A percentile compares a stretch with the other conserved stretches of the same genome.
These are phyloP conservation scores for Caenorhabditis tropicalis DNA, from an alignment of 1,140 invertebrate species.

Conservation along the genomic window DNA sequence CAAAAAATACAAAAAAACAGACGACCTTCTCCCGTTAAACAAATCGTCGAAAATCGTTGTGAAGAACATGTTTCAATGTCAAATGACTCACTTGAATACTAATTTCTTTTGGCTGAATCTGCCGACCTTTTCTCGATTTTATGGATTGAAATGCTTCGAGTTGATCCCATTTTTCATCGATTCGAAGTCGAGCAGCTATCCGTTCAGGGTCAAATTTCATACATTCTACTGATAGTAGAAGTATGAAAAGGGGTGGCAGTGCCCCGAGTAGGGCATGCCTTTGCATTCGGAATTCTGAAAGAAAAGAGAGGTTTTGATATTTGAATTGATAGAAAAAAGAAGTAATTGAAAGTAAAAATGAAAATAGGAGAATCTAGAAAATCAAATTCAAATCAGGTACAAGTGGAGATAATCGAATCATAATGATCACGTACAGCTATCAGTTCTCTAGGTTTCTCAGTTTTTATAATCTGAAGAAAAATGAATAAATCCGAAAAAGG, in stretches of 20 bases:
- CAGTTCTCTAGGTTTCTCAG: too few relatives aligned
- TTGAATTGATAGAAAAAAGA: background rate
- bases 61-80: background rate
- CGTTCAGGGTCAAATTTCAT: conserved; percentile 68
- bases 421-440: too few relatives aligned
- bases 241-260: conserved; percentile 76
- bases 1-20: background rate
- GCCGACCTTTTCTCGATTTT: conserved; percentile 44
- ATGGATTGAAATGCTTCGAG: conserved; percentile 30
- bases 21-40: conserved; percentile 1
- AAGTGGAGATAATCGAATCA: too few relatives aligned
- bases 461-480: too few relatives aligned
- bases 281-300: background rate
- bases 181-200: conserved; percentile 66
- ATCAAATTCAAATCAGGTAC: too few relatives aligned
- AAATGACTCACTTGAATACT: conserved; percentile 65
- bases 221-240: background rate
- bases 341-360: background rate
- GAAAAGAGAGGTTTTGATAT: background rate
- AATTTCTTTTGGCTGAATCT: conserved; percentile 66
- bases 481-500: too few relatives aligned
- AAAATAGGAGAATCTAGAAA: background rate
- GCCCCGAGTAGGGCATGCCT: conserved; percentile 26
- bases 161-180: conserved; percentile 56
- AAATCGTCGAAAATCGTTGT: background rate